Evolutionary conservation across 2,113 vertebrate species (phyloP).

Genomic region (Aldabrachelys gigantea): DNA sequence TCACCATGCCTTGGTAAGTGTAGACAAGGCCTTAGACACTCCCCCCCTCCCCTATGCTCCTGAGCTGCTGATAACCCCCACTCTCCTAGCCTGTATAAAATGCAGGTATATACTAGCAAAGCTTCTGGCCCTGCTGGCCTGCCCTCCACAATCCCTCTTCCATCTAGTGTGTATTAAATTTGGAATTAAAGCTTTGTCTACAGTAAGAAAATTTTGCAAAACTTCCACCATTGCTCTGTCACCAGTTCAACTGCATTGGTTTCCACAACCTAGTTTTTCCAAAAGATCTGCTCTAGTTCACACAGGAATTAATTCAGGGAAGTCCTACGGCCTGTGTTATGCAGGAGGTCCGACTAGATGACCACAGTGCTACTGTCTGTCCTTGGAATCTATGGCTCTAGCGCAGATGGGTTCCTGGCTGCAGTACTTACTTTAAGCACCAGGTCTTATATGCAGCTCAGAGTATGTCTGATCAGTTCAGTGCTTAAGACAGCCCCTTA

Average conservation of each 20-base stretch:
- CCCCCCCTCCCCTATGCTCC: neutral
- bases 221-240: neutral
- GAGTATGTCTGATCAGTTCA: neutral
- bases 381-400: too few relatives aligned
- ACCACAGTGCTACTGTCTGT: too few relatives aligned
- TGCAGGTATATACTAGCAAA: neutral
- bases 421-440: neutral
- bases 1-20: too few relatives aligned
- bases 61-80: neutral
- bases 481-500: neutral
- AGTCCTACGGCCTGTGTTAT: too few relatives aligned
- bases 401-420: neutral
- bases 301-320: too few relatives aligned
- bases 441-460: too few relatives aligned
- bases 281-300: too few relatives aligned
- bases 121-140: rapidly evolving
- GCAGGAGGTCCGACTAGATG: too few relatives aligned
- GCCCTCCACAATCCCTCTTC: neutral
- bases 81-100: neutral
- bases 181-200: neutral
- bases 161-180: neutral
- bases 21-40: neutral
- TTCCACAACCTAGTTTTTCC: too few relatives aligned
- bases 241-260: neutral
- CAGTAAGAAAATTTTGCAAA: neutral